Evolutionary conservation across 1,140 invertebrate genomes (phyloP), one percentile per base, ranked within the genome.

Genomic region (Thaumatotibia leucotreta): DNA sequence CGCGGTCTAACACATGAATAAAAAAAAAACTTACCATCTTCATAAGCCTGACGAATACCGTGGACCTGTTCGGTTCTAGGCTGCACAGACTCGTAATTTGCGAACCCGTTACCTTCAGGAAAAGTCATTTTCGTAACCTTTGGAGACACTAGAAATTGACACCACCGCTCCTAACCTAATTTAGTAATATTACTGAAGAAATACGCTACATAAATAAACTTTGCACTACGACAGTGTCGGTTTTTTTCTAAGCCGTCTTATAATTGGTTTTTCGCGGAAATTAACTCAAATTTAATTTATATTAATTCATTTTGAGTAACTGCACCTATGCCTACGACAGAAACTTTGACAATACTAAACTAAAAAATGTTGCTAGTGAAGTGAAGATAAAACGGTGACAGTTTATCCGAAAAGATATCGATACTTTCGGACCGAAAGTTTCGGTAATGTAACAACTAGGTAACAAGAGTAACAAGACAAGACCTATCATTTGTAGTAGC

Each of bases 11-110:
- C 3, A 17, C 11, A 27, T 31, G 61, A 64, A 73, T 68, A 68
- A 61, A 65, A n/a, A 24, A 31, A 45, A 35, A 49, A 32, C 80
- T 82, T 71, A 88, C 85, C 85, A 68, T 83, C 65, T 33, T 75
- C 58, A 62, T 80, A 88, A 6, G 85, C 83, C 64, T 82, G 72
- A 39, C 70, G 74, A 5, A 88, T 68, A 1, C 79, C 75, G 11
- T 65, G 64, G 17, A 61, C 68, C 54, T 68, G 66, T 11, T 64
- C 32, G 0, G 61, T 39, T 61, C 69, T 66, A 24, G 64, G 68
- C 31, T 69, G 71, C 52, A 64, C 63, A 8, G 35, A 66, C 61
- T 73, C 72, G 22, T 73, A 70, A 49, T 75, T 74, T 29, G 64
- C 63, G 68, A 70, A 70, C n/a, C 68, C 68, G 72, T 77, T 74